Base-by-base conservation (phyloP, 2,797 vertebrate species). In the Malacoctenus gilli region DNA sequence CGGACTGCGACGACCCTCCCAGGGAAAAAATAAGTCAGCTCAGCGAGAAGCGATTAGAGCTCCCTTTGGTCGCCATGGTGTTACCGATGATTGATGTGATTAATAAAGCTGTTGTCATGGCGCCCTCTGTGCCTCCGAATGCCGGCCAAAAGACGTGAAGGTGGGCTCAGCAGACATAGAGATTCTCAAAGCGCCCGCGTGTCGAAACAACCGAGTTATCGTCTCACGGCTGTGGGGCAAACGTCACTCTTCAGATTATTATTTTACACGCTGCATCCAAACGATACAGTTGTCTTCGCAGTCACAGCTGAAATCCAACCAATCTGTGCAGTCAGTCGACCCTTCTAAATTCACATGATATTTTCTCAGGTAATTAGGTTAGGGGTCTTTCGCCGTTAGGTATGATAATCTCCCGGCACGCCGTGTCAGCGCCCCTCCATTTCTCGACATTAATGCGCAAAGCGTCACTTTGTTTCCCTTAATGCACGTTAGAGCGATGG, bases 31-130 rank as follows among this genome's bases (percentile, higher is more conserved):
- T 77, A 58, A n/a, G 79, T 84, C 77, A 51, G 69, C 79, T 76
- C 35, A 37, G 73, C 59, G 72, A 85, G 75, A 87, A 72, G 77
- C 67, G 80, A 89, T 88, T 86, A 87, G 71, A 77, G 84, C 70
- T 87, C 86, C 84, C 87, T 68, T 80, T 70, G 68, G 89, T 87
- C 53, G 53, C 72, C 61, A 68, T 78, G 83, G 84, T 77, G 75
- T 86, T 87, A 82, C 77, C 14, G 63, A 88, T 91, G 91, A 93
- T 91, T 89, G 90, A 92, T 92, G 89, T 86, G 84, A 89, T 91
- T 93, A 91, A 91, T 93, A 92, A 91, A 91, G 77, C 79, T 78
- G 79, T 85, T 85, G 87, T 87, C 84, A 87, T 87, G 80, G 79
- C 61, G 53, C 74, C 81, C 75, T 83, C 80, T 37, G 62, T 75